Evolutionary conservation across 2,797 vertebrate species (phyloP).

Genomic region (Sciaenops ocellatus): DNA sequence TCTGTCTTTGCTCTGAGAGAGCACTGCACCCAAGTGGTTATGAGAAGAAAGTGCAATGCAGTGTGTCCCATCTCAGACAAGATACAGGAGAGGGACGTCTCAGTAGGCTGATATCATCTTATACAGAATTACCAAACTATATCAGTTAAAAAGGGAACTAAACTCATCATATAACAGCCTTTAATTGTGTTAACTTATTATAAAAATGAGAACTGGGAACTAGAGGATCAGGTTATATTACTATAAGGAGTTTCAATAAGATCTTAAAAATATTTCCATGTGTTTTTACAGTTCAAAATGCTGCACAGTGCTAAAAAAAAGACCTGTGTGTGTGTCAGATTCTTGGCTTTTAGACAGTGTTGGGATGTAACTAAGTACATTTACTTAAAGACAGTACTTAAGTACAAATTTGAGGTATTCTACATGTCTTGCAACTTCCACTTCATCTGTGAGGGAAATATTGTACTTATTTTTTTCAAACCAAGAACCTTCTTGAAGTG

Average conservation of each 20-base stretch:
- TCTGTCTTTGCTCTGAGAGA: slow-evolving; percentile 44
- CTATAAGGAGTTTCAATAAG: not conserved
- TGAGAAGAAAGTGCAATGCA: slow-evolving; percentile 42
- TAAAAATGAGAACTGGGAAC: not conserved
- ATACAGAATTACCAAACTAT: not conserved
- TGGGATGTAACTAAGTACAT: not conserved
- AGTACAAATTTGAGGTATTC: not conserved
- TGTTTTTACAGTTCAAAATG: not conserved
- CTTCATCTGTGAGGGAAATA: no score
- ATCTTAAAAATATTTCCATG: not conserved
- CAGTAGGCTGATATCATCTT: not conserved
- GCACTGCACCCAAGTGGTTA: slow-evolving; percentile 80
- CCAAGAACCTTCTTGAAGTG: no score
- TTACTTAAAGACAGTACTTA: not conserved
- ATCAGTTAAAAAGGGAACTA: not conserved
- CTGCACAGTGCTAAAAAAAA: no score
- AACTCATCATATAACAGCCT: not conserved
- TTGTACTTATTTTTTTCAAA: no score
- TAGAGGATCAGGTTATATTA: not conserved
- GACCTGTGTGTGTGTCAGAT: no score
- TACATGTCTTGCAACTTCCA: no score
- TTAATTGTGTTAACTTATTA: not conserved
- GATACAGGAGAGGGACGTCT: not conserved
- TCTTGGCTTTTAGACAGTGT: not conserved
- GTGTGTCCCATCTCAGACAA: not conserved